Evolutionary conservation across 2,888 invertebrate genomes (phyloP).

Genomic region (Helicoverpa assulta): DNA sequence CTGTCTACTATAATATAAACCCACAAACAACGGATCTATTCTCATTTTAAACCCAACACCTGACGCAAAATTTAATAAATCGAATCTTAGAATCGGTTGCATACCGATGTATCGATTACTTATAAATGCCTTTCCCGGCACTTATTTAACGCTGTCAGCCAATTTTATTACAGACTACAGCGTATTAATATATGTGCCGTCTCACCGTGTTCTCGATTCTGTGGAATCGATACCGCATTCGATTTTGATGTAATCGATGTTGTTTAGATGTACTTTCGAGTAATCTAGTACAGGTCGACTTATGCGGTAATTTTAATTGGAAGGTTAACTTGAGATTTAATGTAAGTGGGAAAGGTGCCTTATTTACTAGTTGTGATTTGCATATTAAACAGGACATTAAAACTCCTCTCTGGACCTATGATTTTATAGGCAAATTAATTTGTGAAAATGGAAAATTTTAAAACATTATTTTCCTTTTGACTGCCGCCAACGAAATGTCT

Average conservation of each 20-base stretch:
- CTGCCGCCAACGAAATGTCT: too few species aligned
- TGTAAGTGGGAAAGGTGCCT: conserved; percentile 10
- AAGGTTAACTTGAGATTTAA: conserved; percentile 47
- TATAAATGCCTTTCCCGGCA: conserved; percentile 84
- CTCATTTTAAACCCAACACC: conserved; percentile 62
- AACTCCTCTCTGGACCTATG: too few species aligned
- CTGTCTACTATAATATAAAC: conserved; percentile 21
- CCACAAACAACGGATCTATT: conserved; percentile 57
- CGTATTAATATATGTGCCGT: conserved; percentile 78
- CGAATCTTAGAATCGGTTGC: conserved; percentile 80
- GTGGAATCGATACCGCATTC: conserved; percentile 76
- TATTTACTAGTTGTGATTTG: conserved; percentile 23
- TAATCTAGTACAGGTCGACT: conserved; percentile 57
- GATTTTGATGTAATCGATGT: conserved; percentile 74
- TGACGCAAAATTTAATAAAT: conserved; percentile 73
- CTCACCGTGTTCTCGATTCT: conserved; percentile 72
- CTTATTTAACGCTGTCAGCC: conserved; percentile 85
- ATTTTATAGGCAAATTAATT: too few species aligned
- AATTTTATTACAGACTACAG: conserved; percentile 78
- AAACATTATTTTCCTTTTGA: too few species aligned
- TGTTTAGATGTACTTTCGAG: conserved; percentile 63
- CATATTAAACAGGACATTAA: conserved; percentile 5
- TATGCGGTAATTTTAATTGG: conserved; percentile 48
- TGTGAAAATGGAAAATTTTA: too few species aligned
- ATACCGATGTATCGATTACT: conserved; percentile 88